Evolutionary conservation across 2,888 invertebrate species (phyloP).

Genomic region (Coelogynopora nodosa): DNA sequence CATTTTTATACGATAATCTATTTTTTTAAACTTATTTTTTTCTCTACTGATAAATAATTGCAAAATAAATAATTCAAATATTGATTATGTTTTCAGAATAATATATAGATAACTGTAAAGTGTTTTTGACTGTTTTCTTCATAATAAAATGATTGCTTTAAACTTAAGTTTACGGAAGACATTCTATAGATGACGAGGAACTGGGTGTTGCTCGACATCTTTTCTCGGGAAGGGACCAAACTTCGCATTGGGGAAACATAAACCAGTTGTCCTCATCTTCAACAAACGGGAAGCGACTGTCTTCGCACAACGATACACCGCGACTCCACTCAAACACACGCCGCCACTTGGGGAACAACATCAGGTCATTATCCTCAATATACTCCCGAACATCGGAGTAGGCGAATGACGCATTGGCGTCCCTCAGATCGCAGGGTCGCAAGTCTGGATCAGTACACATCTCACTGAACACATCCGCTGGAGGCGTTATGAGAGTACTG

Average conservation of each 20-base stretch:
- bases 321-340: not conserved
- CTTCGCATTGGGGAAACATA: not conserved
- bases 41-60: too few relatives aligned
- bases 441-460: not conserved
- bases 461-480: not conserved
- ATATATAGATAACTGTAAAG: too few relatives aligned
- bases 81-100: too few relatives aligned
- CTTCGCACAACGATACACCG: not conserved
- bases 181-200: not conserved
- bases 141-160: too few relatives aligned
- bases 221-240: not conserved
- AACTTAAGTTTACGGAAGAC: slow-evolving; percentile 12
- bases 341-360: slow-evolving; percentile 47
- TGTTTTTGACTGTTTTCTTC: too few relatives aligned
- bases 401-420: slow-evolving; percentile 56
- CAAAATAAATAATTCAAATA: too few relatives aligned
- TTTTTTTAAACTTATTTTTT: too few relatives aligned
- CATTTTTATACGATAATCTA: too few relatives aligned
- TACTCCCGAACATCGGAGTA: slow-evolving; percentile 57
- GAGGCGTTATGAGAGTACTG: not conserved
- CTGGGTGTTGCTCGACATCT: not conserved
- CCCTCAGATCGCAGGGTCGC: slow-evolving; percentile 49
- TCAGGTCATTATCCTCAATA: slow-evolving; percentile 57
- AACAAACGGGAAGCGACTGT: not conserved
- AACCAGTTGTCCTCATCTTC: not conserved